Conservation (phyloP, 2,113 vertebrate genomes). For the Austrofundulus limnaeus region DNA sequence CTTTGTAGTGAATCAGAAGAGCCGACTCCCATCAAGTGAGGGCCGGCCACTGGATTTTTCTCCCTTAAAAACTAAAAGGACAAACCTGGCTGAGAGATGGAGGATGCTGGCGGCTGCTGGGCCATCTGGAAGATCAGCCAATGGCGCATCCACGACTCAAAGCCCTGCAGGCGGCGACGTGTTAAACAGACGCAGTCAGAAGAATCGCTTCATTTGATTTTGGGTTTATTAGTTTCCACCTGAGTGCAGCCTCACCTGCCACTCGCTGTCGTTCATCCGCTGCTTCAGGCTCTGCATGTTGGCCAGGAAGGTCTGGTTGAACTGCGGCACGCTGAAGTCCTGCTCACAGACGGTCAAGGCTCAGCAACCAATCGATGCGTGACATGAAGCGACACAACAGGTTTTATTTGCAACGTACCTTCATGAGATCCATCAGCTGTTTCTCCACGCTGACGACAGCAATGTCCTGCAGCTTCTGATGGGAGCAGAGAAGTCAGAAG, state of each 20-base stretch:
- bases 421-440: slow-evolving; percentile 82
- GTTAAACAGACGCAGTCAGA: background rate
- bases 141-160: slow-evolving; percentile 87
- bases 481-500: background rate
- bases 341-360: slow-evolving; percentile 46
- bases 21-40: too few species aligned
- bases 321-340: slow-evolving; percentile 73
- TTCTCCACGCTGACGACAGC: slow-evolving; percentile 76
- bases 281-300: slow-evolving; percentile 81
- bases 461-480: slow-evolving; percentile 54
- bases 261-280: slow-evolving; percentile 63
- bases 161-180: slow-evolving; percentile 69
- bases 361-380: background rate
- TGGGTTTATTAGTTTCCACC: background rate
- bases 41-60: too few species aligned
- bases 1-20: too few species aligned
- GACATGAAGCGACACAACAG: background rate
- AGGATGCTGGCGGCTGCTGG: slow-evolving; percentile 62
- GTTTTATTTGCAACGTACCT: slow-evolving; percentile 74
- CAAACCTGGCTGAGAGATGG: slow-evolving; percentile 49
- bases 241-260: slow-evolving; percentile 61
- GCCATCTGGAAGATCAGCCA: slow-evolving; percentile 89
- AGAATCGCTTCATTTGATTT: background rate
- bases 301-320: slow-evolving; percentile 77
- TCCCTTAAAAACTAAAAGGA: background rate